Conservation (phyloP, 1,140 invertebrate species). For the Teleogryllus occipitalis region DNA sequence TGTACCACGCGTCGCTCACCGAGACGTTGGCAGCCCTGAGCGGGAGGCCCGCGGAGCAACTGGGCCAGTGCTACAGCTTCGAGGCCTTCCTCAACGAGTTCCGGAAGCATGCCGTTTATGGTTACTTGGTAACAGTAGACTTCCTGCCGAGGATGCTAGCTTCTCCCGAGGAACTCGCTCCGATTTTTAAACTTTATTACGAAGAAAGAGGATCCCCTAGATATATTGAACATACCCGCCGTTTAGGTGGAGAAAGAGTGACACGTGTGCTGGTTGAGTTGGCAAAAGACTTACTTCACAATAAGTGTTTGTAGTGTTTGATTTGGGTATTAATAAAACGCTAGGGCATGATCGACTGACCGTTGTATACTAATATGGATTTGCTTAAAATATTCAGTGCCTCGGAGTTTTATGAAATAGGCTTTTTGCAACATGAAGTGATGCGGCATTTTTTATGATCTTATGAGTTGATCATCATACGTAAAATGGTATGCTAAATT, state of each 20-base stretch:
- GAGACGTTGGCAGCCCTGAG: conserved; percentile 20
- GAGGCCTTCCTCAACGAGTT: conserved; percentile 33
- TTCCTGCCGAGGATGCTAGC: conserved; percentile 29
- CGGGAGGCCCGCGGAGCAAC: not conserved
- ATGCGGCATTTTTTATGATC: no score
- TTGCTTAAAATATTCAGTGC: no score
- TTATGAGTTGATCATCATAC: no score
- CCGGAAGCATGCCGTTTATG: conserved; percentile 30
- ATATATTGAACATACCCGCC: not conserved
- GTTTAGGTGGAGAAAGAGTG: not conserved
- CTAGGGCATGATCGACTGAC: no score
- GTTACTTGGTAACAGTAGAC: conserved; percentile 31
- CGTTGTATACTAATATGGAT: no score
- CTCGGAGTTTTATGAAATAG: no score
- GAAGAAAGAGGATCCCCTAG: not conserved
- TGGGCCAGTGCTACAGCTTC: conserved; percentile 24
- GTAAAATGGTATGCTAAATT: no score
- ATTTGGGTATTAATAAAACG: not conserved
- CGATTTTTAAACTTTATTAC: not conserved
- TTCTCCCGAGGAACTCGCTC: not conserved
- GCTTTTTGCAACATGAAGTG: no score
- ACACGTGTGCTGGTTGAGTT: not conserved
- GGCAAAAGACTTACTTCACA: not conserved
- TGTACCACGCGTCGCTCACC: conserved; percentile 31
- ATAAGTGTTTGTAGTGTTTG: not conserved